Evolutionary conservation across 1,140 invertebrate species (phyloP).

Genomic region (Philopotamus ludificatus): DNA sequence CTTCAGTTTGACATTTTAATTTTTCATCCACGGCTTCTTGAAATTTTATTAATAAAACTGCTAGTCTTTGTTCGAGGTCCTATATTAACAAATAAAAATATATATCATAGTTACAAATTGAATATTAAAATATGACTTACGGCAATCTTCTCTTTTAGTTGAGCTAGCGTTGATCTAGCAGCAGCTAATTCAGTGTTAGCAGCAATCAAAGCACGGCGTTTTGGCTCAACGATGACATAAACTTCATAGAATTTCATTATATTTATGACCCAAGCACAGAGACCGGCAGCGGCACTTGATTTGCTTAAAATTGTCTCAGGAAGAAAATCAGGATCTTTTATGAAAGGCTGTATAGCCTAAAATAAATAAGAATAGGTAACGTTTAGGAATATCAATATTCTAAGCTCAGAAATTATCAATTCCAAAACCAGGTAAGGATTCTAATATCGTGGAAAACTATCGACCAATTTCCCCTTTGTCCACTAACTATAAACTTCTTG

Average conservation of each 20-base stretch:
- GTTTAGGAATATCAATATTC: too few relatives aligned
- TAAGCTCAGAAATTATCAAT: too few relatives aligned
- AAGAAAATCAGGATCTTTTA: slow-evolving; percentile 74
- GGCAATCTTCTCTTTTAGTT: slow-evolving; percentile 57
- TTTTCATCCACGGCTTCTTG: slow-evolving; percentile 84
- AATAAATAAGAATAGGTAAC: slow-evolving; percentile 19
- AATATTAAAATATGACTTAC: slow-evolving; percentile 40
- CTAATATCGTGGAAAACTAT: too few relatives aligned
- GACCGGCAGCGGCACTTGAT: slow-evolving; percentile 84
- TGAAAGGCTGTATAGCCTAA: slow-evolving; percentile 46
- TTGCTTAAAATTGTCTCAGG: slow-evolving; percentile 82
- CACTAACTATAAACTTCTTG: too few relatives aligned
- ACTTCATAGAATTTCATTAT: slow-evolving; percentile 90
- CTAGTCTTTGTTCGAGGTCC: slow-evolving; percentile 79
- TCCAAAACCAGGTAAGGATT: too few relatives aligned
- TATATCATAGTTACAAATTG: not conserved
- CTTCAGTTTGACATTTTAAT: slow-evolving; percentile 82
- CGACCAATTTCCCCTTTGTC: too few relatives aligned
- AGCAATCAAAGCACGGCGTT: slow-evolving; percentile 75
- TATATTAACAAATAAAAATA: slow-evolving; percentile 44
- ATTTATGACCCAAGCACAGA: slow-evolving; percentile 94
- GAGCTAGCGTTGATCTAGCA: slow-evolving; percentile 74
- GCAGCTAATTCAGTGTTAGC: slow-evolving; percentile 82
- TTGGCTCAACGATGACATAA: slow-evolving; percentile 89
- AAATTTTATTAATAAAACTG: slow-evolving; percentile 75